phyloP scores from a whole-genome alignment of 2,113 vertebrate species.

The Girardinichthys multiradiatus region DNA sequence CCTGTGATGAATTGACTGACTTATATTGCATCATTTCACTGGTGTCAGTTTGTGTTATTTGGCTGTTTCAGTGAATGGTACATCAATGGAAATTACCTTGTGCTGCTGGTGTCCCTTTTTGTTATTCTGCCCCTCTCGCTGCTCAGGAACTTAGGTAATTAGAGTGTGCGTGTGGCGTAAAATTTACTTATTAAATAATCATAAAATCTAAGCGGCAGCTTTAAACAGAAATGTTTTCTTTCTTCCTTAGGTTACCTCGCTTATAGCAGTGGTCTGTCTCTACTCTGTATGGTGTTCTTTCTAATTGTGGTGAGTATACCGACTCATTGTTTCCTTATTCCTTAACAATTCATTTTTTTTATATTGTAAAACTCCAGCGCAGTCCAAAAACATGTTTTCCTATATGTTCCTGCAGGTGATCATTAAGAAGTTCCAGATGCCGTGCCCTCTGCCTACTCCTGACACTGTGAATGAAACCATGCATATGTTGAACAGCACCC shows the following conservation, averaged over 20 bases:
- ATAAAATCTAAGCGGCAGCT: not conserved
- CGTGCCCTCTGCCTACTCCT: constrained; percentile 81
- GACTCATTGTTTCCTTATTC: not conserved
- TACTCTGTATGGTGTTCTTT: constrained; percentile 98
- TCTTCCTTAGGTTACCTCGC: constrained; percentile 90
- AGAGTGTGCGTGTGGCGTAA: not conserved
- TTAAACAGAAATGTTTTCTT: not conserved
- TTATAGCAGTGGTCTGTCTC: constrained; percentile 96
- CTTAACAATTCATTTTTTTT: not conserved
- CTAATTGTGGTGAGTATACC: constrained; percentile 90
- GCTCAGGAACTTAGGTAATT: constrained; percentile 92
- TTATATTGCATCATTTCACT: too few species aligned
- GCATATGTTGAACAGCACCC: constrained; percentile 78
- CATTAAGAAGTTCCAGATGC: constrained; percentile 94
- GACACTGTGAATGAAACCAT: constrained; percentile 73
- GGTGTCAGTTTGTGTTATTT: too few species aligned
- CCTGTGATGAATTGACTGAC: too few species aligned
- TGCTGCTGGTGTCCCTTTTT: constrained; percentile 85
- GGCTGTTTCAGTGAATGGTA: constrained; percentile 91
- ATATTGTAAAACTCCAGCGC: too few species aligned
- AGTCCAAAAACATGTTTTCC: not conserved
- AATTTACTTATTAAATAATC: not conserved
- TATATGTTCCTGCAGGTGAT: constrained; percentile 84
- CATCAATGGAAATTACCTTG: constrained; percentile 91
- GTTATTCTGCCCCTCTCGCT: constrained; percentile 95